A percentile compares a stretch with the other conserved stretches of the same genome.
These are phyloP conservation scores for Euschistus heros DNA, from an alignment of 1,140 invertebrate species.

Conservation along the genomic window DNA sequence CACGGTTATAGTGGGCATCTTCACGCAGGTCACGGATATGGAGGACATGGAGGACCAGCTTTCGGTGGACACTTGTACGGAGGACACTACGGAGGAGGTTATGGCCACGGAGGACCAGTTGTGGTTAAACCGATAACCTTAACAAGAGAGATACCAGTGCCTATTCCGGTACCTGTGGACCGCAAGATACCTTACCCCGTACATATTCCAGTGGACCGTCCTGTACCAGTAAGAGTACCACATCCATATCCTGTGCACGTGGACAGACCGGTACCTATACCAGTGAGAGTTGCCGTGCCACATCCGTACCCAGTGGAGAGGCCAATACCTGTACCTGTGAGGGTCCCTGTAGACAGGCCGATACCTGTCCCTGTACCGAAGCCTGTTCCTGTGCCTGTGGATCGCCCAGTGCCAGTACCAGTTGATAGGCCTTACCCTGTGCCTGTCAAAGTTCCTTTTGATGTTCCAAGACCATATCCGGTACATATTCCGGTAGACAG, in stretches of 20 bases:
- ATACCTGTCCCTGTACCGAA: conserved; percentile 9
- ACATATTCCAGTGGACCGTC: conserved; percentile 12
- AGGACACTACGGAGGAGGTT: conserved; percentile 6
- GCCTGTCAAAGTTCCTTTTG: conserved; percentile 17
- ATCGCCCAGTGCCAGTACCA: conserved; percentile 13
- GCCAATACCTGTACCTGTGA: conserved; percentile 20
- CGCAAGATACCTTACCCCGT: conserved; percentile 17
- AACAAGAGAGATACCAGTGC: conserved; percentile 14
- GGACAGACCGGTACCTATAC: conserved; percentile 13
- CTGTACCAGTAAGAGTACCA: conserved; percentile 19
- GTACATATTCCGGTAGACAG: conserved; percentile 17
- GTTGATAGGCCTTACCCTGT: conserved; percentile 18
- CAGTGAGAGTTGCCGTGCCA: conserved; percentile 17
- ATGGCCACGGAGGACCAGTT: conserved; percentile 1
- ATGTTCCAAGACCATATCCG: conserved; percentile 21
- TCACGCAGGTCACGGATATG: not conserved
- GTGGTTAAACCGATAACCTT: not conserved
- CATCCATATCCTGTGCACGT: conserved; percentile 21
- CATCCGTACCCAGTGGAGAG: conserved; percentile 20
- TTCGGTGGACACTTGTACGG: not conserved
- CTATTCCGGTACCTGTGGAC: conserved; percentile 14
- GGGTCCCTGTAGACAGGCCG: conserved; percentile 18
- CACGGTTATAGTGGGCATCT: too few species aligned
- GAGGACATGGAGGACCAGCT: not conserved
- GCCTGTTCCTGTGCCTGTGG: conserved; percentile 15